Percentiles rank a stretch among this genome's conserved stretches.
Conservation (phyloP, 2,797 vertebrate species). For the Clarias fuscus region DNA sequence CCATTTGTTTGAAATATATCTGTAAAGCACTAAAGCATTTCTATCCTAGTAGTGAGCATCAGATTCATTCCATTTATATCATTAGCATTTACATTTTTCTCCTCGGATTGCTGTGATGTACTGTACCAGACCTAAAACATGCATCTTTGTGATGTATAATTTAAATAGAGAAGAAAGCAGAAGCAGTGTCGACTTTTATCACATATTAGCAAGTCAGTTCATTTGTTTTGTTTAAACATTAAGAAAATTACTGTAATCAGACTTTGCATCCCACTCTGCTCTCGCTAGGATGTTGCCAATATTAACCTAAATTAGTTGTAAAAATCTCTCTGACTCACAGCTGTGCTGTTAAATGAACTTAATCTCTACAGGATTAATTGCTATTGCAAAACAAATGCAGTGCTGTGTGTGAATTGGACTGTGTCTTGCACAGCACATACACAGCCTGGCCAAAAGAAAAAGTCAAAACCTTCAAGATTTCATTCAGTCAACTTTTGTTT, state of each 20-base stretch:
- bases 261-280: slow-evolving; percentile 64
- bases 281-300: slow-evolving; percentile 68
- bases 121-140: background rate
- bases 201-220: slow-evolving; percentile 63
- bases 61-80: background rate
- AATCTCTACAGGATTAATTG: slow-evolving; percentile 66
- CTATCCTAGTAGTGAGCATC: background rate
- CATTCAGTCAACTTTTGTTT: no score
- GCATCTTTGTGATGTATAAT: background rate
- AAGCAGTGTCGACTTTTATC: slow-evolving; percentile 24
- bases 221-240: slow-evolving; percentile 63
- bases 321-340: slow-evolving; percentile 73
- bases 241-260: slow-evolving; percentile 70
- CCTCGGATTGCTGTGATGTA: no score
- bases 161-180: slow-evolving; percentile 4
- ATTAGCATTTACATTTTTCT: no score
- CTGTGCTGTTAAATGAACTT: slow-evolving; percentile 73
- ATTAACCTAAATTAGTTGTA: slow-evolving; percentile 69
- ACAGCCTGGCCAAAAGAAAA: no score
- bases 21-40: background rate
- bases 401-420: slow-evolving; percentile 46
- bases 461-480: no score
- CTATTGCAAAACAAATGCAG: slow-evolving; percentile 57
- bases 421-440: slow-evolving; percentile 46
- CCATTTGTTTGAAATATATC: background rate